Base-by-base conservation (phyloP, 1,140 invertebrate genomes). In the Asbolus verrucosus region DNA sequence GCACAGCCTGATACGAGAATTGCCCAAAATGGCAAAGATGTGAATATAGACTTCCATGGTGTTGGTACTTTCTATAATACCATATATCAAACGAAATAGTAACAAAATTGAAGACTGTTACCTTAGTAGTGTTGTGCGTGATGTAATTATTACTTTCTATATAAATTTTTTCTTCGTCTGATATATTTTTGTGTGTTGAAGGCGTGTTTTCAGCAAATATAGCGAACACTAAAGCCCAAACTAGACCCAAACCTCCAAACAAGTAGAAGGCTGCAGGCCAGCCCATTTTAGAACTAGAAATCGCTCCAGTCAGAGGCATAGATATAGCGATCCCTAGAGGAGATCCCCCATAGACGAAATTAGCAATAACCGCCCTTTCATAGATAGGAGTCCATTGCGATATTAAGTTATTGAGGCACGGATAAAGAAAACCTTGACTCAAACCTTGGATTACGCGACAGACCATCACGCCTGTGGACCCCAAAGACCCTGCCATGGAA, bases 391-490 rank as follows among this genome's bases (percentile, higher is more conserved):
- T 73, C 76, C 76, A 77, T 67, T 73, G 67, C 6, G 74, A 73
- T 1, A 77, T 60, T 14, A 77, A 62, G 72, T 72, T 73, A 33
- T 75, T 71, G 4, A 74, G 67, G 0, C 73, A 76, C 27, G 76
- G 76, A 15, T 70, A 77, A 24, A 77, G 75, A 59, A 77, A 77
- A 3, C 76, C 76, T 69, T 77, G 76, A 14, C 66, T 72, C 13
- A 77, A 31, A 8, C 74, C 76, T 68, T 77, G 76, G 0, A 77
- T 14, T 8, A 76, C 61, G 41, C 76, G 33, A 27, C 75, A 75
- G 6, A 41, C 65, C 62, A 77, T 76, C 4, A 76, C 76, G 11
- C 76, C 76, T 24, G 54, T 33, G 0, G 70, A 73, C 21, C 70
- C 73, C 5, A 70, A 67, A 9, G n/a, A 3, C 11, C 39, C 65